A percentile compares a stretch with the other conserved stretches of the same genome.
These are phyloP conservation scores for Micrastur ruficollis DNA, from an alignment of 2,797 vertebrate genomes.

Conservation along the genomic window DNA sequence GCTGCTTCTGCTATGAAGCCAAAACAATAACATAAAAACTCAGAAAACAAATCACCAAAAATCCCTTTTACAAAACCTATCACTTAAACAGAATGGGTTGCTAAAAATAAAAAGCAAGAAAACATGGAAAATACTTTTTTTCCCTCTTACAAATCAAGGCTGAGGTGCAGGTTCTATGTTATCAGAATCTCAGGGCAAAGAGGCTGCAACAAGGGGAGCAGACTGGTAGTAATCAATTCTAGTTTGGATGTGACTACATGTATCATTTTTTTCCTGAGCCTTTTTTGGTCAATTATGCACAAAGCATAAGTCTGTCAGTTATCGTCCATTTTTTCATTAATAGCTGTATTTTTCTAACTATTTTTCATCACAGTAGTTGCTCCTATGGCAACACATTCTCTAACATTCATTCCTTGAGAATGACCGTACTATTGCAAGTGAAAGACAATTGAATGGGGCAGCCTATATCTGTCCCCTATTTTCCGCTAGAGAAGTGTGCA, in stretches of 20 bases:
- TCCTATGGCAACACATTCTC: constrained; percentile 20
- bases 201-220: background rate
- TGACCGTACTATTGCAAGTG: rapidly evolving
- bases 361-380: constrained; percentile 15
- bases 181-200: background rate
- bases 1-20: background rate
- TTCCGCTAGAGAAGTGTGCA: background rate
- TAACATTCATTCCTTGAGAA: background rate
- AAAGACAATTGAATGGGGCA: background rate
- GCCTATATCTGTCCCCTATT: constrained; percentile 24
- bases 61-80: background rate
- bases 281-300: constrained; percentile 5
- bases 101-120: background rate
- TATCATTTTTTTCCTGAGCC: background rate
- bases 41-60: background rate
- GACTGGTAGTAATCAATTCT: background rate
- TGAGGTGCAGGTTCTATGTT: background rate
- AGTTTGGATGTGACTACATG: background rate
- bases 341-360: constrained; percentile 4
- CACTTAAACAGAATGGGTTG: background rate
- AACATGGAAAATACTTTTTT: background rate
- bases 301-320: background rate
- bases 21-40: background rate
- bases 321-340: constrained; percentile 18
- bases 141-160: background rate